A percentile compares a stretch with the other conserved stretches of the same genome.
Evolutionary conservation across 2,797 vertebrate genomes (phyloP).

Genomic region (Zenarchopterus dispar): DNA sequence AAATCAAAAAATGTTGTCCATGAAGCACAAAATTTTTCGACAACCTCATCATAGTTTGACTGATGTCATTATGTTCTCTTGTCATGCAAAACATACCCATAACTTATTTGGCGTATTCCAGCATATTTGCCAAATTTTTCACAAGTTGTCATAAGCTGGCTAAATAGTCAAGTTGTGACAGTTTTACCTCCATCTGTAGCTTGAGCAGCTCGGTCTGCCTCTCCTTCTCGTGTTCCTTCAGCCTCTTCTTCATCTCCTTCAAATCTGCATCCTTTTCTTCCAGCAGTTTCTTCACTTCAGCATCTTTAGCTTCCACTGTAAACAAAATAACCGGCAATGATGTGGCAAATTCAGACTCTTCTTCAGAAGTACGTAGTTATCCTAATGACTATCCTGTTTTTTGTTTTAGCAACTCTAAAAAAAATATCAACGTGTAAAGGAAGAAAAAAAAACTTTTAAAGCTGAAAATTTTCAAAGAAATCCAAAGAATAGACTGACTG

Average conservation of each 20-base stretch:
- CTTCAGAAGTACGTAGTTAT: neutral
- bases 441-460: no score
- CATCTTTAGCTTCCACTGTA: conserved; percentile 75
- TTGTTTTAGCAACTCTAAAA: no score
- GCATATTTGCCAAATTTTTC: neutral
- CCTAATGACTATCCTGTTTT: no score
- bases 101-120: neutral
- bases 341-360: no score
- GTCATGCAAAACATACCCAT: no score
- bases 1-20: no score
- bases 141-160: neutral
- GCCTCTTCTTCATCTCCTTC: conserved; percentile 83
- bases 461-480: no score
- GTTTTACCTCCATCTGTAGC: conserved; percentile 90
- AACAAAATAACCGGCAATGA: neutral
- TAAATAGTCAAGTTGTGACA: neutral
- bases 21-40: no score
- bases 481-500: no score
- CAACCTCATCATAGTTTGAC: no score
- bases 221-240: conserved; percentile 88
- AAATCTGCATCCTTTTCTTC: conserved; percentile 83
- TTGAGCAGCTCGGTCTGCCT: conserved; percentile 90
- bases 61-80: no score
- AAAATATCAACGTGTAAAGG: no score
- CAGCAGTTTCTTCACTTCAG: conserved; percentile 69